Conservation (phyloP, 2,113 vertebrate genomes). For the Semicossyphus pulcher region DNA sequence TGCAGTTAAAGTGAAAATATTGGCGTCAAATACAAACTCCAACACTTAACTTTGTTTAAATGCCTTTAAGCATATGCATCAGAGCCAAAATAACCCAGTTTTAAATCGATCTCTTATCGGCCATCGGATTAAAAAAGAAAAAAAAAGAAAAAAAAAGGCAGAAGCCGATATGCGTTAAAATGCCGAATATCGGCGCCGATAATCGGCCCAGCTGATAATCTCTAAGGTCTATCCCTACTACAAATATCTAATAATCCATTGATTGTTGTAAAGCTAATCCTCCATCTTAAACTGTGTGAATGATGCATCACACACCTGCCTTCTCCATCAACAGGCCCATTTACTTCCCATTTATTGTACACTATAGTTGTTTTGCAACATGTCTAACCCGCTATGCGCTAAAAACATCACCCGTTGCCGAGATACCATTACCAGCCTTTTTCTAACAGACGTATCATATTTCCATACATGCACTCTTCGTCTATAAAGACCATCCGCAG, state of each 20-base stretch:
- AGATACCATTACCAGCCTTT: slow-evolving; percentile 6
- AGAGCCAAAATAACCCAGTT: no score
- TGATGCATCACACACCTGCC: slow-evolving; percentile 19
- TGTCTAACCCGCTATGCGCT: not conserved
- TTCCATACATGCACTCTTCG: slow-evolving; percentile 9
- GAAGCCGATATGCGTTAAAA: no score
- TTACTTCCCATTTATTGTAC: slow-evolving; percentile 33
- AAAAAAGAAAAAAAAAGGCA: no score
- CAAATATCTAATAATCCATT: slow-evolving; percentile 40
- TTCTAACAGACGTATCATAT: slow-evolving; percentile 33
- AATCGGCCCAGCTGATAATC: no score
- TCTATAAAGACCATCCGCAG: not conserved
- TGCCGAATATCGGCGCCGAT: no score
- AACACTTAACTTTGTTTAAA: no score
- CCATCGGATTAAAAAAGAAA: no score
- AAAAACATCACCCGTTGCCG: slow-evolving; percentile 36
- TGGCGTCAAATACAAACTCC: no score
- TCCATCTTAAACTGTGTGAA: slow-evolving; percentile 28
- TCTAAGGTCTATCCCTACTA: no score
- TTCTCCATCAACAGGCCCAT: slow-evolving; percentile 47
- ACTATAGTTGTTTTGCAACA: slow-evolving; percentile 23
- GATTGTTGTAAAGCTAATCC: slow-evolving; percentile 38
- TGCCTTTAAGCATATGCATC: no score
- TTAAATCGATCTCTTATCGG: no score
- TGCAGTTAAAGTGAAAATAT: no score